Evolutionary conservation across 2,888 invertebrate species (phyloP).

Genomic region (Cactoblastis cactorum): DNA sequence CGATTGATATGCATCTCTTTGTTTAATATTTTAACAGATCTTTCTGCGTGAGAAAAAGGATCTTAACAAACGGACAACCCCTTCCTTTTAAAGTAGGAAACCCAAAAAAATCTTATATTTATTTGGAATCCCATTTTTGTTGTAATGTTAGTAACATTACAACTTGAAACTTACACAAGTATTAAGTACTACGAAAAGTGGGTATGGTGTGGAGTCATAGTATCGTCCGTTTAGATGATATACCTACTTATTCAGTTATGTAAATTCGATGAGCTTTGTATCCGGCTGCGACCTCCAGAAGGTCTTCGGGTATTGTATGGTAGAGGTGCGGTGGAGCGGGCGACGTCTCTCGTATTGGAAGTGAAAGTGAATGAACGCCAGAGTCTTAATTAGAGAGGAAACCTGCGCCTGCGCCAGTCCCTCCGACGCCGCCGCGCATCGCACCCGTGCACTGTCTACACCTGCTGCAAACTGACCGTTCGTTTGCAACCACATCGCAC

Average conservation of each 20-base stretch:
- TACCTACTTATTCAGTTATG: conserved; percentile 32
- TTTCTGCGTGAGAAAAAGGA: too few relatives aligned
- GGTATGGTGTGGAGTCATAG: too few relatives aligned
- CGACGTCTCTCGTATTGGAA: conserved; percentile 72
- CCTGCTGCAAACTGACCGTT: conserved; percentile 27
- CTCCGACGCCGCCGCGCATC: conserved; percentile 61
- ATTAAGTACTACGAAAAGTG: too few relatives aligned
- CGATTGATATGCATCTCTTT: too few relatives aligned
- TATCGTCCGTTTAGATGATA: not conserved
- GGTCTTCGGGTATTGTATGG: conserved; percentile 58
- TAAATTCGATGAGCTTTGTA: conserved; percentile 45
- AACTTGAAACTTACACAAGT: too few relatives aligned
- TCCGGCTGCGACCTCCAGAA: conserved; percentile 74
- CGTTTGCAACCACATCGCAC: conserved; percentile 23
- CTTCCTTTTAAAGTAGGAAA: too few relatives aligned
- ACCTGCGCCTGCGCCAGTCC: conserved; percentile 68
- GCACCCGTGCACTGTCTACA: conserved; percentile 39
- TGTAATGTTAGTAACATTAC: too few relatives aligned
- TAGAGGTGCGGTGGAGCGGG: conserved; percentile 57
- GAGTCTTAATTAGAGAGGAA: conserved; percentile 79
- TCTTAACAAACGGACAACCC: too few relatives aligned
- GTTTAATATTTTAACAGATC: too few relatives aligned
- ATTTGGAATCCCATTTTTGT: too few relatives aligned
- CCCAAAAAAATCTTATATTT: too few relatives aligned
- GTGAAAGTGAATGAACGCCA: conserved; percentile 79